These are phyloP conservation scores for Apostichopus californicus DNA, from an alignment of 35 echinoderm and acorn worm genomes.

Conservation along the genomic window DNA sequence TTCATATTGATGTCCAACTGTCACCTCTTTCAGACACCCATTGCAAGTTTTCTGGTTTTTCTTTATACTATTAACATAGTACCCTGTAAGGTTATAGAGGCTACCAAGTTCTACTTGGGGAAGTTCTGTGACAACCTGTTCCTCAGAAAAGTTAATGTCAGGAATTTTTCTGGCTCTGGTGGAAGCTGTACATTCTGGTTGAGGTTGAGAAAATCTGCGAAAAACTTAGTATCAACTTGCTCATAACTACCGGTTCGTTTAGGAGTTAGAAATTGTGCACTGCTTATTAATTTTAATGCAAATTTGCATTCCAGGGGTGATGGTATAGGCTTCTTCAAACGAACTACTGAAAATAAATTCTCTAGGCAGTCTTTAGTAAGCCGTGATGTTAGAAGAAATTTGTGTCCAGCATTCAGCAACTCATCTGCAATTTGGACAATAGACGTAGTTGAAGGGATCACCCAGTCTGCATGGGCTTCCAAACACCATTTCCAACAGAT, in stretches of 20 bases:
- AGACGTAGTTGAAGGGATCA: conserved; percentile 47
- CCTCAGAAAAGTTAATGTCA: not conserved
- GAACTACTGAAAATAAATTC: conserved; percentile 68
- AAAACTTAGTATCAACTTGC: conserved; percentile 64
- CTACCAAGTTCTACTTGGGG: conserved; percentile 36
- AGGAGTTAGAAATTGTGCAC: not conserved
- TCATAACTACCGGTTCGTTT: conserved; percentile 49
- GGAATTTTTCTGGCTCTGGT: not conserved
- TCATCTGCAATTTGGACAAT: conserved; percentile 49
- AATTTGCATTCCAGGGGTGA: conserved; percentile 68
- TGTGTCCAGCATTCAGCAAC: conserved; percentile 62
- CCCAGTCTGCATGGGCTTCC: conserved; percentile 74
- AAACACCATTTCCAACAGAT: conserved; percentile 36
- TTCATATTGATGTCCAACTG: not conserved
- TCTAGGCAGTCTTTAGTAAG: conserved; percentile 72
- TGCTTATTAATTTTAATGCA: conserved; percentile 51
- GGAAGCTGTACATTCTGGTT: not conserved
- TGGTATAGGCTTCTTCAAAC: conserved; percentile 55
- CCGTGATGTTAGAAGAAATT: conserved; percentile 60
- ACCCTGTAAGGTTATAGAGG: conserved; percentile 61
- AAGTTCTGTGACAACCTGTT: not conserved
- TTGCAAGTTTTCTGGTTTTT: conserved; percentile 36
- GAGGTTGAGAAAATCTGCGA: conserved; percentile 60
- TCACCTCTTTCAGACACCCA: not conserved
- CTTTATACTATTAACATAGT: conserved; percentile 57